These are phyloP conservation scores for Maconellicoccus hirsutus DNA, from an alignment of 1,140 invertebrate genomes.

Conservation along the genomic window DNA sequence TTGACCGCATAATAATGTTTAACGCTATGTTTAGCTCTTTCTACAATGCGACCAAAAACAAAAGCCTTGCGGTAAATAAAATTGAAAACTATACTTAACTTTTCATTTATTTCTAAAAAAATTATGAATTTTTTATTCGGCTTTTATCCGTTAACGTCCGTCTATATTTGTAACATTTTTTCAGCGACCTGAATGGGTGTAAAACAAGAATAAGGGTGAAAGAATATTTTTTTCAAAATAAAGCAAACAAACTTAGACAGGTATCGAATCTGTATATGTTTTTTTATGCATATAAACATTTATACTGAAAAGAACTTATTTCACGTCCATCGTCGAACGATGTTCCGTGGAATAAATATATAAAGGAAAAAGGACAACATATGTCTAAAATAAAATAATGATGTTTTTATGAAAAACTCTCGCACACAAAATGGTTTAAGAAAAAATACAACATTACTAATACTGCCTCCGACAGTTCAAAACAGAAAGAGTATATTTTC, in stretches of 20 bases:
- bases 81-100: neutral
- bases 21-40: too few relatives aligned
- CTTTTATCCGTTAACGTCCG: neutral
- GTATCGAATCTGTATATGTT: neutral
- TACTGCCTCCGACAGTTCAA: neutral
- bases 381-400: constrained; percentile 5
- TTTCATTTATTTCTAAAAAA: neutral
- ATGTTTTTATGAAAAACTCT: constrained; percentile 6
- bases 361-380: neutral
- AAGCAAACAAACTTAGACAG: neutral
- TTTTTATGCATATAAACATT: neutral
- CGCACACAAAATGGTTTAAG: neutral
- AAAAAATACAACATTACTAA: neutral
- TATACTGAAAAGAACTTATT: neutral
- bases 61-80: neutral
- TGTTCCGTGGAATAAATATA: neutral
- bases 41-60: neutral
- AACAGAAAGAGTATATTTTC: neutral
- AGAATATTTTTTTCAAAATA: neutral
- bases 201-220: neutral
- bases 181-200: neutral
- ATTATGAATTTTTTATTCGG: neutral
- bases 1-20: too few relatives aligned
- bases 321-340: neutral
- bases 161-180: neutral